Conservation (phyloP, 1,140 invertebrate species). For the Dreissena polymorpha region DNA sequence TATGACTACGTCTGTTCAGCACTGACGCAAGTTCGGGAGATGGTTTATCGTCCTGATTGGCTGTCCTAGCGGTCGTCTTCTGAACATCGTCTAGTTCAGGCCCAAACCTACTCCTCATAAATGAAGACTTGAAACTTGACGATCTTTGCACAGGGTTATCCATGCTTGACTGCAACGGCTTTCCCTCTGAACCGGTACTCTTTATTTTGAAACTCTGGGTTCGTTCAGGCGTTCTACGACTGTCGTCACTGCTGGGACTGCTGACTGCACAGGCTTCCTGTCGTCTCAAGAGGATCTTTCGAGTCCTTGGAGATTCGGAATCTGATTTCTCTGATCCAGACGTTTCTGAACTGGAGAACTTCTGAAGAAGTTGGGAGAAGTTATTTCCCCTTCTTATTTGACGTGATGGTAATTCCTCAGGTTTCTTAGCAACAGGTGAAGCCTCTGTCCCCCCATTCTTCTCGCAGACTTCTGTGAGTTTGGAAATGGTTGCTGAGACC, state of each 20-base stretch:
- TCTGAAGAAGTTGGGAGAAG: conserved; percentile 61
- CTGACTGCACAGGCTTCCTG: conserved; percentile 61
- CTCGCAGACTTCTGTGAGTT: conserved; percentile 58
- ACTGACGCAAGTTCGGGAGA: conserved; percentile 60
- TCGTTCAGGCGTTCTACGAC: conserved; percentile 60
- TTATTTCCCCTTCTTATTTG: conserved; percentile 60
- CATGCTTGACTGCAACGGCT: neutral
- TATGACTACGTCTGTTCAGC: conserved; percentile 57
- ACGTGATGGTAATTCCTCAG: conserved; percentile 45
- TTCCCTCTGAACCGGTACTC: conserved; percentile 1
- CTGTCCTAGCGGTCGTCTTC: conserved; percentile 41
- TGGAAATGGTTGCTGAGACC: conserved; percentile 61
- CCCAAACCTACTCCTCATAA: conserved; percentile 60
- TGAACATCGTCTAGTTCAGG: conserved; percentile 48
- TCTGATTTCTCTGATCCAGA: conserved; percentile 60
- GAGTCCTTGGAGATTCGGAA: conserved; percentile 48
- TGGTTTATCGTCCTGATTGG: conserved; percentile 57
- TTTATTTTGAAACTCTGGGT: conserved; percentile 58
- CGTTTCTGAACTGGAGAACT: conserved; percentile 63
- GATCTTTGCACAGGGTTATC: conserved; percentile 59
- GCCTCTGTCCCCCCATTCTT: conserved; percentile 19
- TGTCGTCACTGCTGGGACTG: conserved; percentile 60
- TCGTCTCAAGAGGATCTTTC: conserved; percentile 55
- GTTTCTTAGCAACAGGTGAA: conserved; percentile 18
- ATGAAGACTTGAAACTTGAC: conserved; percentile 64